phyloP scores from a whole-genome alignment of 2,888 invertebrate species.

The Tuta absoluta region DNA sequence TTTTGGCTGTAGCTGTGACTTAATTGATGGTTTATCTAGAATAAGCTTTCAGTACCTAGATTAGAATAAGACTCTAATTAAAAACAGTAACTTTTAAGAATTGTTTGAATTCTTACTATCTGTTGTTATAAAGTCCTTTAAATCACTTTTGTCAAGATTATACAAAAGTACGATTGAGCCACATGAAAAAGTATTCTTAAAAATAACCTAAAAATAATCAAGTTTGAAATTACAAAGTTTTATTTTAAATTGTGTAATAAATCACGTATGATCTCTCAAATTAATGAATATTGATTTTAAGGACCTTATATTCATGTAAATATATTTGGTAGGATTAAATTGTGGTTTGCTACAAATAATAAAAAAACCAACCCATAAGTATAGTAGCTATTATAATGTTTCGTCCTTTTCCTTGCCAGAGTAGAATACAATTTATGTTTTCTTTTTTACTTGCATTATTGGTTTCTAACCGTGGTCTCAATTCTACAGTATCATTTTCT shows the following conservation, averaged over 20 bases:
- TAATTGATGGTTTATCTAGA: constrained; percentile 13
- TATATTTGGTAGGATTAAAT: not conserved
- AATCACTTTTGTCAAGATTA: not conserved
- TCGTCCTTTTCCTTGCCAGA: constrained; percentile 8
- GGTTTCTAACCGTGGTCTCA: too few relatives aligned
- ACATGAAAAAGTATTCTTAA: not conserved
- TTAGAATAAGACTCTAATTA: not conserved
- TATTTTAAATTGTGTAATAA: not conserved
- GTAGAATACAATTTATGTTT: not conserved
- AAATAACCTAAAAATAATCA: not conserved
- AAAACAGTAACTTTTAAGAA: not conserved
- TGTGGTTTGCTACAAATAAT: constrained; percentile 1
- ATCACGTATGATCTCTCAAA: not conserved
- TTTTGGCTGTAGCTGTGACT: constrained; percentile 13
- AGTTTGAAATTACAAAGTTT: not conserved
- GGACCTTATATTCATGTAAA: constrained; percentile 10
- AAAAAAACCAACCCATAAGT: not conserved
- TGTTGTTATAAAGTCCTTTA: not conserved
- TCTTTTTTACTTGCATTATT: too few relatives aligned
- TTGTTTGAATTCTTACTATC: constrained; percentile 4
- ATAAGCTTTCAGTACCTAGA: constrained; percentile 15
- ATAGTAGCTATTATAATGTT: not conserved
- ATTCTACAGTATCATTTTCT: too few relatives aligned
- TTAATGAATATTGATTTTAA: not conserved
- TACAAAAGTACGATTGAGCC: not conserved